phyloP scores from a whole-genome alignment of 2,888 invertebrate genomes.

The Agrochola lychnidis region DNA sequence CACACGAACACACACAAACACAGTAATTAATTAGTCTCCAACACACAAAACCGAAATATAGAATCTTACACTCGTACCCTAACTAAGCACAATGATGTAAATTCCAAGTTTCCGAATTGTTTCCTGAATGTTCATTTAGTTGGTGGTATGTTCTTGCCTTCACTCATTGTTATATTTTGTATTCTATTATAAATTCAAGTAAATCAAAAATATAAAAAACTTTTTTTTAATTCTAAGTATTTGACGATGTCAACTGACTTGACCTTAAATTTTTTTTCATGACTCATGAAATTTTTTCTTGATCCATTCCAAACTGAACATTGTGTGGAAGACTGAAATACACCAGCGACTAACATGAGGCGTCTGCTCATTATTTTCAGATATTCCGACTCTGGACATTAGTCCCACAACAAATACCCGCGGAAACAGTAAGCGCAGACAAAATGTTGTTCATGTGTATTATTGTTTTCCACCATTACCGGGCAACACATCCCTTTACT shows the following conservation, averaged over 20 bases:
- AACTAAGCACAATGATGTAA: slow-evolving; percentile 45
- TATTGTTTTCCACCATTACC: slow-evolving; percentile 87
- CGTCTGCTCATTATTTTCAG: slow-evolving; percentile 90
- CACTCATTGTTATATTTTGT: slow-evolving; percentile 64
- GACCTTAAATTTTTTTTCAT: background rate
- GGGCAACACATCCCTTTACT: slow-evolving; percentile 80
- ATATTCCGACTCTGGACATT: slow-evolving; percentile 90
- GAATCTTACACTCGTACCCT: slow-evolving; percentile 37
- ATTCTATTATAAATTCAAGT: slow-evolving; percentile 6
- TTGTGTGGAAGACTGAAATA: slow-evolving; percentile 78
- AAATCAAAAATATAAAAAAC: background rate
- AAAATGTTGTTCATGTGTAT: slow-evolving; percentile 88
- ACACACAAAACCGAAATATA: slow-evolving; percentile 34
- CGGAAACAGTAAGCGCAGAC: slow-evolving; percentile 90
- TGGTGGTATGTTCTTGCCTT: slow-evolving; percentile 81
- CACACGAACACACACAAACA: slow-evolving; percentile 58
- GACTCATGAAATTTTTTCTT: background rate
- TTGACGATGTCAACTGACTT: background rate
- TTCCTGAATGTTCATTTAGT: slow-evolving; percentile 75
- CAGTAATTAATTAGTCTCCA: slow-evolving; percentile 51
- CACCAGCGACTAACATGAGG: slow-evolving; percentile 86
- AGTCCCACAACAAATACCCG: slow-evolving; percentile 88
- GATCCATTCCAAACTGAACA: slow-evolving; percentile 48
- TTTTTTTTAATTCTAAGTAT: background rate
- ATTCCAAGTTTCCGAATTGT: slow-evolving; percentile 63